Base-by-base conservation (phyloP, 2,888 invertebrate species). In the Onthophagus sagittarius region DNA sequence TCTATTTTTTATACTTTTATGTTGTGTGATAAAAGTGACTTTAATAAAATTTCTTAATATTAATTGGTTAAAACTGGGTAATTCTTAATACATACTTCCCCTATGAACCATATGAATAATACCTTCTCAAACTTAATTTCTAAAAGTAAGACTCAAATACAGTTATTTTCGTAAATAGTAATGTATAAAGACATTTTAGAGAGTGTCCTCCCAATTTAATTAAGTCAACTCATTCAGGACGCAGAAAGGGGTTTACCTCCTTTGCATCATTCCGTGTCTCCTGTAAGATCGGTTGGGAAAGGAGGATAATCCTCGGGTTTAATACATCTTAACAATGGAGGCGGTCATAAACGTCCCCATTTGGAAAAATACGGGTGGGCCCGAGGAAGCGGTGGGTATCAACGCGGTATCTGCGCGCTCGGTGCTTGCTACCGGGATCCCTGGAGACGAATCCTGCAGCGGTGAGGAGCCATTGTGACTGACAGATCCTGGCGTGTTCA, bases 401-500 rank as follows among this genome's bases (percentile, higher is more conserved):
- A 39, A 33, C 23, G 53, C 63, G 70, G 72, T 73, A 79, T 79
- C 80, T 78, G 76, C 77, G 80, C 77, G 78, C 77, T 69, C 69
- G 67, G 53, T 71, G 71, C 67, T 23, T 67, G 31, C n/a, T 32
- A 67, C 71, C 71, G 64, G 80, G 39, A 53, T 80, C 82, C 80
- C 82, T 74, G 75, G 82, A 81, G 82, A 81, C 79, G 80, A 81
- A 82, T 84, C 81, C 78, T 79, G 79, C 77, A 77, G 75, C 75
- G 77, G 79, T 79, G 79, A 80, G 39, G 39, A 53, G 84, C 84
- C 84, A 84, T 85, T 84, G 82, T 84, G 85, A 85, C 83, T 85
- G 85, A 85, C 85, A 84, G 85, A 84, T 84, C 85, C 84, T 82
- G 84, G 83, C 84, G 82, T 83, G 84, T 83, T 83, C 83, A 84